Evolutionary conservation across 2,797 vertebrate species (phyloP), one percentile per base, ranked within the genome.

Genomic region (Poecilia picta): DNA sequence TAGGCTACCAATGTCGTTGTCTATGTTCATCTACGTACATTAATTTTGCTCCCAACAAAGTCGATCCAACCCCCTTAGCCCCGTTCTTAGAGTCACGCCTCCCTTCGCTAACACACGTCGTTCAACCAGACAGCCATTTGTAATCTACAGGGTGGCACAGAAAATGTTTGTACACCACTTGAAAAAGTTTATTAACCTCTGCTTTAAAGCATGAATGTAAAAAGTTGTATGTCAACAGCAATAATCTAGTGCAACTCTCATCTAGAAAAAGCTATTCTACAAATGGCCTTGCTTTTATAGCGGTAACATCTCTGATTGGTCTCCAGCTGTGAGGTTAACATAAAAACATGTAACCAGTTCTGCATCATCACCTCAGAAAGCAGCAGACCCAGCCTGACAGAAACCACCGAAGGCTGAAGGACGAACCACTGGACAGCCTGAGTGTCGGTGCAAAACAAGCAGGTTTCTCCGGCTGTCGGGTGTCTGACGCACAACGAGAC

Each of bases 401-500:
- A 77, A 47, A 77, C 33, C 18, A 68, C 57, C 4, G 1, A 53
- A 8, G 31, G 31, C 62, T 70, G 72, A 31, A 39, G 51, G 20
- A 7, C 49, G 7, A 23, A 1, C 20, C 49, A 2, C 8, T 23
- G 20, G 20, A 51, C 49, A 51, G 49, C 49, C 49, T 10, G 20
- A 51, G 49, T 59, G n/a, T 77, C 6, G 31, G n/a, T n/a, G 36
- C 72, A 47, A 71, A 79, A 66, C 41, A 8, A 16, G 16, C 62
- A 41, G 16, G 53, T 59, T 76, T 71, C 18, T 10, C 64, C 72
- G 75, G 78, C 74, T 62, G 68, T 53, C 53, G 43, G 68, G 57
- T 18, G 0, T 3, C 46, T 83, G 81, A 82, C 31, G 10, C 75
- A 80, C 74, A 47, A 47, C 47, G 31, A 76, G 66, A 49, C 31